Conservation (phyloP, 2,888 invertebrate species). For the Trissolcus japonicus region DNA sequence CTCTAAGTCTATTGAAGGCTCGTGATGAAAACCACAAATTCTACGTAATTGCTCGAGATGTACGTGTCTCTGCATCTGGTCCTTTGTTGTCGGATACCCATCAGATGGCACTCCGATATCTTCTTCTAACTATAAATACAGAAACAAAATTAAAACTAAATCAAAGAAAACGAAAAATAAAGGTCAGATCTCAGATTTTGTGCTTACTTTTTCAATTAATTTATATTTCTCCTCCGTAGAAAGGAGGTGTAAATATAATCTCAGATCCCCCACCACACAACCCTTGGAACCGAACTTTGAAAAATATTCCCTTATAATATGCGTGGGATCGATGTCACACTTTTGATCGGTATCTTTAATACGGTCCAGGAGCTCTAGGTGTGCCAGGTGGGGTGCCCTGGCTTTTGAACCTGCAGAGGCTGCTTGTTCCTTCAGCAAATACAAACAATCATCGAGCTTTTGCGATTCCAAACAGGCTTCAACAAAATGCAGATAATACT, state of each 20-base stretch:
- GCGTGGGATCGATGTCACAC: constrained; percentile 77
- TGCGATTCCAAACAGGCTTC: constrained; percentile 69
- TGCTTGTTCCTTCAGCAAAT: constrained; percentile 72
- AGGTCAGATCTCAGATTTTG: not conserved
- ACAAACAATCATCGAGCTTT: constrained; percentile 70
- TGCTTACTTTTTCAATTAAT: constrained; percentile 74
- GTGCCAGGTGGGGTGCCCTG: constrained; percentile 90
- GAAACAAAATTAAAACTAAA: not conserved
- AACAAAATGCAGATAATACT: constrained; percentile 77
- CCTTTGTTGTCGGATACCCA: constrained; percentile 75
- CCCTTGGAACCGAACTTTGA: constrained; percentile 89
- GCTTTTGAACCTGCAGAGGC: constrained; percentile 71
- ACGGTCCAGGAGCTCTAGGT: constrained; percentile 85
- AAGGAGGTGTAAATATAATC: constrained; percentile 84
- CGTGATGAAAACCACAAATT: constrained; percentile 82
- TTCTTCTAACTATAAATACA: constrained; percentile 65
- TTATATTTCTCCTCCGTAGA: constrained; percentile 81
- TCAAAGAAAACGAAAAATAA: not conserved
- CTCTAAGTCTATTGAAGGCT: constrained; percentile 65
- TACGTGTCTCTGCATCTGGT: constrained; percentile 89
- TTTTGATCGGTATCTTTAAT: constrained; percentile 70
- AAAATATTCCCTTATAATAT: constrained; percentile 87
- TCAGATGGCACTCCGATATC: constrained; percentile 71
- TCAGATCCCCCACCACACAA: constrained; percentile 90
- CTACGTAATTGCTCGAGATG: constrained; percentile 86